These are phyloP conservation scores for Psococerastis gibbosa DNA, from an alignment of 2,888 invertebrate species.

Conservation along the genomic window DNA sequence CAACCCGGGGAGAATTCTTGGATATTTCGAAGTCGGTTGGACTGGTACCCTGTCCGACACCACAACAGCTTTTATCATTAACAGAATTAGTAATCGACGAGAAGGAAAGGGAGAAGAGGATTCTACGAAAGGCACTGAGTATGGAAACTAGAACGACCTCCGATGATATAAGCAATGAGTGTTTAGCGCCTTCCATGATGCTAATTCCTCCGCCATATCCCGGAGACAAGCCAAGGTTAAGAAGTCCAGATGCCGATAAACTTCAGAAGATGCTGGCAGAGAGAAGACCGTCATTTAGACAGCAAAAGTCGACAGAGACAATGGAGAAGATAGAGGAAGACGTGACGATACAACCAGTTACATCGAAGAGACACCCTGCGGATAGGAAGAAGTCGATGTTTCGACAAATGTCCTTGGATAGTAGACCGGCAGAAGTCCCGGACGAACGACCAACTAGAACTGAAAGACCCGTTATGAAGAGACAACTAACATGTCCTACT, in stretches of 20 bases:
- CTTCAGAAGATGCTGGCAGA: background rate
- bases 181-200: conserved; percentile 19
- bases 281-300: conserved; percentile 3
- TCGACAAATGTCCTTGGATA: conserved; percentile 7
- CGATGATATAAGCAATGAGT: conserved; percentile 19
- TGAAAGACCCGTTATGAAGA: background rate
- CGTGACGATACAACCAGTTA: background rate
- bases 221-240: conserved; percentile 5
- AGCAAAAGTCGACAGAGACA: conserved; percentile 8
- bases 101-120: conserved; percentile 9
- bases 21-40: conserved; percentile 4
- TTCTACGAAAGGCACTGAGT: conserved; percentile 2
- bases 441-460: background rate
- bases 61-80: conserved; percentile 12
- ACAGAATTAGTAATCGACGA: conserved; percentile 9
- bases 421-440: background rate
- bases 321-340: conserved; percentile 9
- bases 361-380: background rate
- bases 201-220: conserved; percentile 21
- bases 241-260: conserved; percentile 3
- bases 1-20: conserved; percentile 1
- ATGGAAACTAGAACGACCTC: conserved; percentile 13
- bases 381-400: conserved; percentile 7
- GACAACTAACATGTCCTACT: conserved; percentile 1
- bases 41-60: conserved; percentile 3